Conservation (phyloP, 2,797 vertebrate species). For the Coluber constrictor region DNA sequence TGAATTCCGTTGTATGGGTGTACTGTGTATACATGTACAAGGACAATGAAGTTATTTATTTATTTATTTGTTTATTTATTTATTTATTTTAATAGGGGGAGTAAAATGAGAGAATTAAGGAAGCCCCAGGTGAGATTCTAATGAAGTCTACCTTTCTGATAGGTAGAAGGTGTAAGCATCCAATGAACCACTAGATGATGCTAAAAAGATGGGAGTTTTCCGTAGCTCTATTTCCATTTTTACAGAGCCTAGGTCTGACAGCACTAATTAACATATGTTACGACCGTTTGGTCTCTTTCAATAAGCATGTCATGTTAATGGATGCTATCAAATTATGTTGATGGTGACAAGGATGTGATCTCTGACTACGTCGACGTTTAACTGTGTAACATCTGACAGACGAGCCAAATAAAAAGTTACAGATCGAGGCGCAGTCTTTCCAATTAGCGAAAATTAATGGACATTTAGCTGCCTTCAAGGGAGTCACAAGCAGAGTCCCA, state of each 20-base stretch:
- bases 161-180: background rate
- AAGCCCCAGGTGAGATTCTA: background rate
- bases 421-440: background rate
- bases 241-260: background rate
- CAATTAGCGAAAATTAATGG: conserved; percentile 29
- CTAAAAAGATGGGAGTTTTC: background rate
- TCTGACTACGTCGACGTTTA: background rate
- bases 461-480: background rate
- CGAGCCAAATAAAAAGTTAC: conserved; percentile 7
- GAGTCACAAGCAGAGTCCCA: background rate
- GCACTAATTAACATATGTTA: background rate
- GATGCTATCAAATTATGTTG: background rate
- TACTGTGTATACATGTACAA: too few species aligned
- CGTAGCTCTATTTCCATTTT: background rate
- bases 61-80: too few species aligned
- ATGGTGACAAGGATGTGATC: background rate
- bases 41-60: too few species aligned
- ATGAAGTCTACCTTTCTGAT: background rate
- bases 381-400: background rate
- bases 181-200: background rate
- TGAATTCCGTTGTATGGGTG: too few species aligned
- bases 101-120: background rate
- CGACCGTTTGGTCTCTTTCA: background rate
- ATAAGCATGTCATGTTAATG: background rate
- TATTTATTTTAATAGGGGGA: too few species aligned